Evolutionary conservation across 2,888 invertebrate genomes (phyloP).

Genomic region (Lacanobia wlatinum): DNA sequence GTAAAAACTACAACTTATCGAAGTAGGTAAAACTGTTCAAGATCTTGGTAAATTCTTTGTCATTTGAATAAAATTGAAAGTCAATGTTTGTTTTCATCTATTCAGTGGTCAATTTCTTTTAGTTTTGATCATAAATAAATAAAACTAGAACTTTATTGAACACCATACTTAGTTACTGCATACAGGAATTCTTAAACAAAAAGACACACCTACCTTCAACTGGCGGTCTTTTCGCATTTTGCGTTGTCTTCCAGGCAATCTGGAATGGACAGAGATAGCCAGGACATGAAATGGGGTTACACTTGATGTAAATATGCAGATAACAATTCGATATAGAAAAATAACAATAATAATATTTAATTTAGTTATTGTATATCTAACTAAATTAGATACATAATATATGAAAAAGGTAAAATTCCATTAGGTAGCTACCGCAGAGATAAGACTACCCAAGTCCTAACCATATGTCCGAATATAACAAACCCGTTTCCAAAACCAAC

Average conservation of each 20-base stretch:
- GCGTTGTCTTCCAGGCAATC: background rate
- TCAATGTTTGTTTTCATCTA: background rate
- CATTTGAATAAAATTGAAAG: background rate
- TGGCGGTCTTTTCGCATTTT: background rate
- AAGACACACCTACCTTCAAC: no score
- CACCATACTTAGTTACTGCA: no score
- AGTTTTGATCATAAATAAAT: no score
- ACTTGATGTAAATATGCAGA: no score
- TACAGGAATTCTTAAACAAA: no score
- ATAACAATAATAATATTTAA: no score
- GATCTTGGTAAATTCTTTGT: background rate
- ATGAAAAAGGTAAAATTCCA: background rate
- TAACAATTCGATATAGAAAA: no score
- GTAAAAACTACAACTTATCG: background rate
- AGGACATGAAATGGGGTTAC: background rate
- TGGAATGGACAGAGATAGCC: background rate
- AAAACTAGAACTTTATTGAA: no score
- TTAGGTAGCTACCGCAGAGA: background rate
- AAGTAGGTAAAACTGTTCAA: background rate
- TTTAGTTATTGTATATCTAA: no score
- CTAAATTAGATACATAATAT: no score
- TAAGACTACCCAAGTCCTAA: background rate
- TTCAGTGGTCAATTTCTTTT: no score
- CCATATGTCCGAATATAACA: background rate
- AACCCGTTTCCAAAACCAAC: constrained; percentile 35